These are phyloP conservation scores for Nerophis ophidion DNA, from an alignment of 2,113 vertebrate species.

Conservation along the genomic window DNA sequence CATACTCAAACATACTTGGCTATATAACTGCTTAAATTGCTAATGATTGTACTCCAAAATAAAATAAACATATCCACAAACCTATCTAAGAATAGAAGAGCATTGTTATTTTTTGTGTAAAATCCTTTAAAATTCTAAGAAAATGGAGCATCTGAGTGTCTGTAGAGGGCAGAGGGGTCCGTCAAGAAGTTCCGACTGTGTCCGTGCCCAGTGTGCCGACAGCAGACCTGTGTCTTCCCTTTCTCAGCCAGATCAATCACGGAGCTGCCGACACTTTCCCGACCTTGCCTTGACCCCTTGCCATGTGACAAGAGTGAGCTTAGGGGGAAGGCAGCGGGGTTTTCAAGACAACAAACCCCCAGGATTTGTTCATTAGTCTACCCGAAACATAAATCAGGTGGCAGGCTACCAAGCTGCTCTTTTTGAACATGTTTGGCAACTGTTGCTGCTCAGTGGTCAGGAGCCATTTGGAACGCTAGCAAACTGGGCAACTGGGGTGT, in stretches of 20 bases:
- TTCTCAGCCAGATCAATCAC: slow-evolving; percentile 74
- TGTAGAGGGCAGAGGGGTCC: background rate
- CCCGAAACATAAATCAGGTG: slow-evolving; percentile 61
- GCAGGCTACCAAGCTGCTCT: slow-evolving; percentile 59
- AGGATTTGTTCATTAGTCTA: slow-evolving; percentile 54
- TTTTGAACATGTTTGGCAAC: slow-evolving; percentile 41
- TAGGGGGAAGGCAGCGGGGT: slow-evolving; percentile 38
- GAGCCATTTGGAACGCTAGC: slow-evolving; percentile 22
- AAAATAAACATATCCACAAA: no score
- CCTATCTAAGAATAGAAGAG: no score
- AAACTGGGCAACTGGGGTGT: slow-evolving; percentile 18
- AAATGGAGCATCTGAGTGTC: background rate
- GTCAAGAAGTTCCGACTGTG: slow-evolving; percentile 26
- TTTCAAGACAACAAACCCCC: slow-evolving; percentile 41
- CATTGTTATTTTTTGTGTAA: background rate
- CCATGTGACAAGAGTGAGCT: slow-evolving; percentile 53
- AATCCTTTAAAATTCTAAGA: no score
- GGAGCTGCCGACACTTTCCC: slow-evolving; percentile 47
- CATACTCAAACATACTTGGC: no score
- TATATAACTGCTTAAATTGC: no score
- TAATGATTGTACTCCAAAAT: no score
- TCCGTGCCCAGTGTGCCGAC: slow-evolving; percentile 43
- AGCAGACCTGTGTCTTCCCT: slow-evolving; percentile 42
- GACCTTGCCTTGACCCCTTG: slow-evolving; percentile 60
- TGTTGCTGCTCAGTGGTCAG: slow-evolving; percentile 26